Evolutionary conservation across 2,888 invertebrate species (phyloP).

Genomic region (Drosophila greeni): DNA sequence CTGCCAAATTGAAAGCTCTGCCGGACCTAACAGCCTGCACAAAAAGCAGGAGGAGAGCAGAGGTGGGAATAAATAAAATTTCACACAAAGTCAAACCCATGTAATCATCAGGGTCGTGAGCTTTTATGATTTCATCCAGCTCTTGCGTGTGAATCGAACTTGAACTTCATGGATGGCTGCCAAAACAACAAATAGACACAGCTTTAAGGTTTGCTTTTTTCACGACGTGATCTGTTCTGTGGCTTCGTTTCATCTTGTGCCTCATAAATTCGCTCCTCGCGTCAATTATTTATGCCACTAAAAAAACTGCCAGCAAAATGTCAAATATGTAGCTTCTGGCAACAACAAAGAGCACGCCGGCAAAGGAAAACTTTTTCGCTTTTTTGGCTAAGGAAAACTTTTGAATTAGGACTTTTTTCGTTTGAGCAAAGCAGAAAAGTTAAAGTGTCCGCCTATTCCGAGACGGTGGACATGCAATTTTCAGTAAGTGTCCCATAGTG

Average conservation of each 20-base stretch:
- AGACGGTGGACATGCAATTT: conserved; percentile 10
- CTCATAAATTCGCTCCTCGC: conserved; percentile 8
- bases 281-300: conserved; percentile 37
- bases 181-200: neutral
- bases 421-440: conserved; percentile 5
- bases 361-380: conserved; percentile 29
- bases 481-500: conserved; percentile 2
- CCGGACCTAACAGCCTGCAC: conserved; percentile 3
- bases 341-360: conserved; percentile 17
- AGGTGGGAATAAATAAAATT: conserved; percentile 13
- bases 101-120: conserved; percentile 12
- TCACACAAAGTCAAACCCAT: conserved; percentile 18
- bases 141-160: neutral
- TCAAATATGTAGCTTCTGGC: conserved; percentile 18
- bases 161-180: neutral
- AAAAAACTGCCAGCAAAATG: conserved; percentile 39
- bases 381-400: conserved; percentile 38
- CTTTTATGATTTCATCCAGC: conserved; percentile 7
- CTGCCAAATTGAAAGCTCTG: conserved; percentile 8
- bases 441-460: conserved; percentile 20
- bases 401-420: conserved; percentile 35
- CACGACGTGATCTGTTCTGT: neutral
- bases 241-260: conserved; percentile 16
- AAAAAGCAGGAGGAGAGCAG: neutral
- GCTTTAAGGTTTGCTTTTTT: neutral